These are phyloP conservation scores for Chaetorhynchus papuensis DNA, from an alignment of 2,113 vertebrate genomes.

Conservation along the genomic window DNA sequence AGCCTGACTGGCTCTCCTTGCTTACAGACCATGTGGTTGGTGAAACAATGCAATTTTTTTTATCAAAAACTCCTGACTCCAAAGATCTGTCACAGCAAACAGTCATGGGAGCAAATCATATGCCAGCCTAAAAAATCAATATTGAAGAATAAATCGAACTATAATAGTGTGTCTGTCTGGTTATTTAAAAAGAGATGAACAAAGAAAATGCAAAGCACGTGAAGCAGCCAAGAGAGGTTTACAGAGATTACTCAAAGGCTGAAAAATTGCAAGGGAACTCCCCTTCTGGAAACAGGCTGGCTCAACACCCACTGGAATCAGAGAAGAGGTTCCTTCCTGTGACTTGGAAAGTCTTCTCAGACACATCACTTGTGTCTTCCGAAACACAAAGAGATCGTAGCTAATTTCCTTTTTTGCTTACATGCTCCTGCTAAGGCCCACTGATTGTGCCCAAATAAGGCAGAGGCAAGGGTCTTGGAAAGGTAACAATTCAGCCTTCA, in stretches of 20 bases:
- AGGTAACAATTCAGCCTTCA: not conserved
- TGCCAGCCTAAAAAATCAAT: conserved; percentile 3
- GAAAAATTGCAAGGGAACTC: not conserved
- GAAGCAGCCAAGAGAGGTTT: not conserved
- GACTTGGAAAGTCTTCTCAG: not conserved
- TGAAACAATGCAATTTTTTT: not conserved
- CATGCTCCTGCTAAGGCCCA: not conserved
- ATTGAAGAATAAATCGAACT: conserved; percentile 18
- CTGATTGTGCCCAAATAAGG: not conserved
- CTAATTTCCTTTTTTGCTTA: not conserved
- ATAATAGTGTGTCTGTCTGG: not conserved
- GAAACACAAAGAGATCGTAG: not conserved
- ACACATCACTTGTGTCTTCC: not conserved
- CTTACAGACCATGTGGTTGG: not conserved
- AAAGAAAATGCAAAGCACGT: not conserved
- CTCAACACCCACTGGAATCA: not conserved
- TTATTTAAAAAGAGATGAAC: conserved; percentile 25
- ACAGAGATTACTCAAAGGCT: not conserved
- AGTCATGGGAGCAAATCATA: not conserved
- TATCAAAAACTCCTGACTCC: not conserved
- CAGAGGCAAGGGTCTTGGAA: not conserved
- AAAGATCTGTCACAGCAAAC: not conserved
- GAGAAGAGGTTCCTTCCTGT: not conserved
- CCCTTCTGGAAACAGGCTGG: not conserved
- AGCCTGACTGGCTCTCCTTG: not conserved